phyloP scores from a whole-genome alignment of 2,113 vertebrate species.

The Pedionomus torquatus region DNA sequence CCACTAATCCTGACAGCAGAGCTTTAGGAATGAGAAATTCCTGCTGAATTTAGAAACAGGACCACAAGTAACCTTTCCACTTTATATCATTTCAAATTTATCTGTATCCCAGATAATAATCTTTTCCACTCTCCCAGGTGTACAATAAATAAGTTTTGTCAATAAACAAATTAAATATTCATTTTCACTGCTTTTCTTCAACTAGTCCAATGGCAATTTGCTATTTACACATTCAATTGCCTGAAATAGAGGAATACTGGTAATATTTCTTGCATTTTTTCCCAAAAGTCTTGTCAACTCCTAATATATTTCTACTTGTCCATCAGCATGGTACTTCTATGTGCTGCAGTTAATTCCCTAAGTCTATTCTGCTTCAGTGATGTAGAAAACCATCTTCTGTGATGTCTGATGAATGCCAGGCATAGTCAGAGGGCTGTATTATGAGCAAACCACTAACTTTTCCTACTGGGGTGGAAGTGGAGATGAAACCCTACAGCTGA shows the following conservation, averaged over 20 bases:
- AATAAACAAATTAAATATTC: background rate
- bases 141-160: background rate
- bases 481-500: background rate
- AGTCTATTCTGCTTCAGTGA: background rate
- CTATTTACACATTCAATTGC: background rate
- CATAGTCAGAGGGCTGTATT: background rate
- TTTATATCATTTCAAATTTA: background rate
- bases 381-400: background rate
- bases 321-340: background rate
- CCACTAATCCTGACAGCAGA: background rate
- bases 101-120: background rate
- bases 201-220: background rate
- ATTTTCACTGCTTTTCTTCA: background rate
- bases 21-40: background rate
- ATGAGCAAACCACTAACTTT: background rate
- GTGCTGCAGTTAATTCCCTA: background rate
- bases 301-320: background rate
- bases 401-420: background rate
- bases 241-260: background rate
- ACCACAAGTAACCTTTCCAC: background rate
- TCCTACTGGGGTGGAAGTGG: background rate
- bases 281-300: background rate
- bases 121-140: background rate
- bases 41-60: background rate
- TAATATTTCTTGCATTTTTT: background rate